phyloP scores from a whole-genome alignment of 2,797 vertebrate genomes.

The Antrozous pallidus region DNA sequence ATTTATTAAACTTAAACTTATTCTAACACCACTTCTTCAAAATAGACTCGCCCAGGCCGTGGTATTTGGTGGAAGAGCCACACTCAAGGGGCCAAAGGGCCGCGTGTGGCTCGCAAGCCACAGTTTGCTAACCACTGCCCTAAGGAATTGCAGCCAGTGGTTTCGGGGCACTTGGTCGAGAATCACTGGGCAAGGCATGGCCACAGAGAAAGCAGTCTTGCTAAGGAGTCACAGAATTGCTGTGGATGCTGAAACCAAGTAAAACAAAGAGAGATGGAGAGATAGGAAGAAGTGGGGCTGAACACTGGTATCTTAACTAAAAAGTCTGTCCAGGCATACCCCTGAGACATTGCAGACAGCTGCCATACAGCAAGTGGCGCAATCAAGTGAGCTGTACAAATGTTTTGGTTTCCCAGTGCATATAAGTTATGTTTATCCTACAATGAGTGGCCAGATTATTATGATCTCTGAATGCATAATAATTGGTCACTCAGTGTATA shows the following conservation, averaged over 20 bases:
- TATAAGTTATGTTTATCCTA: background rate
- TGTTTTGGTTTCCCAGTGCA: background rate
- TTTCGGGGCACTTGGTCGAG: background rate
- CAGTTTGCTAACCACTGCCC: too few relatives aligned
- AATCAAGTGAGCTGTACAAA: background rate
- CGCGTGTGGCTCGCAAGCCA: too few relatives aligned
- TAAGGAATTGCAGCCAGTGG: background rate
- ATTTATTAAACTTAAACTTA: too few relatives aligned
- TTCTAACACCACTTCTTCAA: too few relatives aligned
- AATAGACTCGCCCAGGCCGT: too few relatives aligned
- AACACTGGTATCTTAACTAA: background rate
- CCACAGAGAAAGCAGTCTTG: background rate
- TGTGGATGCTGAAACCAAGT: background rate
- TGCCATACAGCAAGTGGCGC: background rate
- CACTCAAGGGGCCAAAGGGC: too few relatives aligned
- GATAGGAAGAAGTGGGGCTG: background rate
- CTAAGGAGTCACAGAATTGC: background rate
- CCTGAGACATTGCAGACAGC: background rate
- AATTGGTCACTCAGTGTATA: too few relatives aligned
- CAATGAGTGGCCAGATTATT: too few relatives aligned
- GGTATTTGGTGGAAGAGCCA: too few relatives aligned
- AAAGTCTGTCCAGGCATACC: background rate
- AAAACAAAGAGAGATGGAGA: background rate
- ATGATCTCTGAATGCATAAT: too few relatives aligned
- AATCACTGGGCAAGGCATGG: background rate